phyloP scores from a whole-genome alignment of 2,888 invertebrate species.

The Polia nebulosa region DNA sequence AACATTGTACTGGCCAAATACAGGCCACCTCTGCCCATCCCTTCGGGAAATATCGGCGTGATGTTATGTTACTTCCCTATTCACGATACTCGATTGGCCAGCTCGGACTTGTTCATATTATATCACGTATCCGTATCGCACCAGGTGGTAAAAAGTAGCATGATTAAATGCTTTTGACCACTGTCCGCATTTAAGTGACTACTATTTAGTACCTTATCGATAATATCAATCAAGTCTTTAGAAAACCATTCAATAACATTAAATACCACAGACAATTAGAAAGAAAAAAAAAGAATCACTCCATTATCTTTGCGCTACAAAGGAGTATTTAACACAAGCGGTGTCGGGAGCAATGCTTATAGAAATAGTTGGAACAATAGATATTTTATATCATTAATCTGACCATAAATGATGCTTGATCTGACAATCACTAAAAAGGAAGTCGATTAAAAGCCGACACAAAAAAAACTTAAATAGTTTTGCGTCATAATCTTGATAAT shows the following conservation, averaged over 20 bases:
- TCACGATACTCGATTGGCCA: neutral
- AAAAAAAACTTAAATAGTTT: conserved; percentile 56
- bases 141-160: neutral
- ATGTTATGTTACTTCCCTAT: neutral
- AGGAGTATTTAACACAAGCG: conserved; percentile 33
- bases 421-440: conserved; percentile 70
- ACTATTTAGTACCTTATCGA: conserved; percentile 18
- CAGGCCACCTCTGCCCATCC: neutral
- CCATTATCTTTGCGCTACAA: conserved; percentile 30
- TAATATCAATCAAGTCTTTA: conserved; percentile 35
- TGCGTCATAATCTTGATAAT: neutral
- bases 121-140: neutral
- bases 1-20: too few species aligned
- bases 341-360: conserved; percentile 38
- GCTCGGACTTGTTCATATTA: neutral
- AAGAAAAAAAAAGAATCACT: conserved; percentile 5
- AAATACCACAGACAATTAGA: conserved; percentile 17
- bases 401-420: conserved; percentile 78
- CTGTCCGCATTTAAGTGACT: neutral
- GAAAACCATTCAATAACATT: conserved; percentile 37
- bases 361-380: conserved; percentile 67
- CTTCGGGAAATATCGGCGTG: neutral
- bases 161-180: conserved; percentile 1
- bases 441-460: conserved; percentile 43
- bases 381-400: conserved; percentile 83